These are phyloP conservation scores for Choristoneura rosaceana DNA, from an alignment of 2,888 invertebrate species.

Conservation along the genomic window DNA sequence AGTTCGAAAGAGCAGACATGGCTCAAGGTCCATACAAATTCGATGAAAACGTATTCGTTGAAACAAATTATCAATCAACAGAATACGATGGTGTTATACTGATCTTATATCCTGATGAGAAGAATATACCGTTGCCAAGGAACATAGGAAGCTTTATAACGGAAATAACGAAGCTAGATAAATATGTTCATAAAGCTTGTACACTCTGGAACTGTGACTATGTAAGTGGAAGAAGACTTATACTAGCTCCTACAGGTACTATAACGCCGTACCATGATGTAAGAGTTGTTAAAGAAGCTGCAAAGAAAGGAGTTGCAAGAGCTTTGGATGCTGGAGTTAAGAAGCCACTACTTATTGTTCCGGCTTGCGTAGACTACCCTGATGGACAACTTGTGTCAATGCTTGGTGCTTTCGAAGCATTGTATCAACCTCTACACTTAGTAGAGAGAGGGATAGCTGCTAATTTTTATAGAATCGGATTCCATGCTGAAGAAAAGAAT, in stretches of 20 bases:
- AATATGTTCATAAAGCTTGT: slow-evolving; percentile 75
- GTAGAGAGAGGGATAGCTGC: slow-evolving; percentile 87
- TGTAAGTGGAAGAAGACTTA: slow-evolving; percentile 87
- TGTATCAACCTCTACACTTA: slow-evolving; percentile 93
- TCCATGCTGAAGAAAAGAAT: slow-evolving; percentile 85
- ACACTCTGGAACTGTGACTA: slow-evolving; percentile 87
- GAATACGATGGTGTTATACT: slow-evolving; percentile 88
- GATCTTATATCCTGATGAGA: slow-evolving; percentile 83
- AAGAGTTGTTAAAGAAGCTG: slow-evolving; percentile 87
- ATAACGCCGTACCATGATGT: slow-evolving; percentile 87
- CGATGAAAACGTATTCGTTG: slow-evolving; percentile 77
- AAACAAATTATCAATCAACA: slow-evolving; percentile 72
- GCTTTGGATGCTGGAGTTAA: slow-evolving; percentile 94
- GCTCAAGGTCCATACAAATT: slow-evolving; percentile 57
- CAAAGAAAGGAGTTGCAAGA: slow-evolving; percentile 90
- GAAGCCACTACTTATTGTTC: slow-evolving; percentile 91
- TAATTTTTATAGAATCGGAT: slow-evolving; percentile 87
- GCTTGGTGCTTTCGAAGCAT: slow-evolving; percentile 94
- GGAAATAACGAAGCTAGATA: slow-evolving; percentile 65
- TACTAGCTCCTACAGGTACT: slow-evolving; percentile 91
- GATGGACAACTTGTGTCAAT: slow-evolving; percentile 92
- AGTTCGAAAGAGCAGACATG: slow-evolving; percentile 26
- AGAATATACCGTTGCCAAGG: slow-evolving; percentile 72
- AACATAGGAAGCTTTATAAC: slow-evolving; percentile 70
- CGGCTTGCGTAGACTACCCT: slow-evolving; percentile 88